These are phyloP conservation scores for Pissodes strobi DNA, from an alignment of 1,140 invertebrate genomes.

Conservation along the genomic window DNA sequence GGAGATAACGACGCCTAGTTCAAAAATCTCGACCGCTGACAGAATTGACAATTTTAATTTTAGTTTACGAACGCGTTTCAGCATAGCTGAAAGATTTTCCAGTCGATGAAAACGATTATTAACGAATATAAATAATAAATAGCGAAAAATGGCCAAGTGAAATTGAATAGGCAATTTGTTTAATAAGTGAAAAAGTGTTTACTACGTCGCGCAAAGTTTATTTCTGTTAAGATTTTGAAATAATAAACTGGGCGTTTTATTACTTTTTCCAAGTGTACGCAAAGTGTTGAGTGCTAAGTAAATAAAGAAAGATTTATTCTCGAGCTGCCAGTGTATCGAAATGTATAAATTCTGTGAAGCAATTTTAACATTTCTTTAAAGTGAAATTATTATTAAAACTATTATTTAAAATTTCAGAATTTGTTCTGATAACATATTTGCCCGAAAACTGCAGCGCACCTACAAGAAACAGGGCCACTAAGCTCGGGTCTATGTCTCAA, in stretches of 20 bases:
- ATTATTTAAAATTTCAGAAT: no score
- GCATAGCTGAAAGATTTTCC: conserved; percentile 32
- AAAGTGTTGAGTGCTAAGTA: neutral
- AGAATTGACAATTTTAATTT: conserved; percentile 33
- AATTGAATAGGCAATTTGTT: conserved; percentile 1
- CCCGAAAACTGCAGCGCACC: no score
- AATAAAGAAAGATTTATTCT: no score
- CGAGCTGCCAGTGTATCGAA: no score
- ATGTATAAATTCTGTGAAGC: no score
- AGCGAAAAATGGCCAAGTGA: conserved; percentile 1
- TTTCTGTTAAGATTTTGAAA: neutral
- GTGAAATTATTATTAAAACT: no score
- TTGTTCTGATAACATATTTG: no score
- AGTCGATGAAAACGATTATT: conserved; percentile 30
- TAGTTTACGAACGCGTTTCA: conserved; percentile 32
- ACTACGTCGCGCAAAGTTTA: conserved; percentile 1
- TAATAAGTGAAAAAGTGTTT: conserved; percentile 14
- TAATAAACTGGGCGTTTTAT: neutral
- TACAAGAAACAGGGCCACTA: no score
- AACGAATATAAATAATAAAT: conserved; percentile 20
- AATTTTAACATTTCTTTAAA: no score
- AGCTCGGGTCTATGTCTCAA: no score
- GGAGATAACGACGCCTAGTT: neutral
- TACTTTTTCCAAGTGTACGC: neutral
- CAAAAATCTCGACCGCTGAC: conserved; percentile 5